Percentiles rank a stretch among this genome's conserved stretches.
Conservation (phyloP, 1,140 invertebrate genomes). For the Pararge aegeria region DNA sequence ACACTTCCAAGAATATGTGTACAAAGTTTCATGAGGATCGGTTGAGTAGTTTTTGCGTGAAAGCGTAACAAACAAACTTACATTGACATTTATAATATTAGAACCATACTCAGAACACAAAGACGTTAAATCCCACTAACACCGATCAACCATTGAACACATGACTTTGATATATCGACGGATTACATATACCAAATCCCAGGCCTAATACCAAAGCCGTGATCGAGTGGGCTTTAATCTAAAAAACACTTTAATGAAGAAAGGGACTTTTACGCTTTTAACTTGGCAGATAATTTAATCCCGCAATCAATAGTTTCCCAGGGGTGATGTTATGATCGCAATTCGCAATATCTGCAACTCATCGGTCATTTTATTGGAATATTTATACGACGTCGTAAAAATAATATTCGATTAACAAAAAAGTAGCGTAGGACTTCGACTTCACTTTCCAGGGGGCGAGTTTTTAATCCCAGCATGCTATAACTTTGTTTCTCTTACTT, state of each 20-base stretch:
- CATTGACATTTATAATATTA: too few relatives aligned
- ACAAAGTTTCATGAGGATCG: too few relatives aligned
- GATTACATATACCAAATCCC: not conserved
- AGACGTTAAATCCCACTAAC: too few relatives aligned
- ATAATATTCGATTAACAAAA: too few relatives aligned
- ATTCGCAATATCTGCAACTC: not conserved
- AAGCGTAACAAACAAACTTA: too few relatives aligned
- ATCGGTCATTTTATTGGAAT: not conserved
- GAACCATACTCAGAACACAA: too few relatives aligned
- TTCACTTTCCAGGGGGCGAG: too few relatives aligned
- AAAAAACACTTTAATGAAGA: not conserved
- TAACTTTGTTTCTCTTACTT: too few relatives aligned
- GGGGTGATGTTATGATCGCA: not conserved
- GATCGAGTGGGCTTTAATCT: not conserved
- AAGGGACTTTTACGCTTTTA: not conserved
- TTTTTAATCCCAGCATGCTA: too few relatives aligned
- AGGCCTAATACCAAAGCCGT: not conserved
- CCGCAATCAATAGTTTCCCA: not conserved
- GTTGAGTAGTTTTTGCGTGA: too few relatives aligned
- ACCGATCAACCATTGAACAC: not conserved
- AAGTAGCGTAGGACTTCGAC: too few relatives aligned
- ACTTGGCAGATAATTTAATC: constrained; percentile 6
- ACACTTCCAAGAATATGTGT: too few relatives aligned
- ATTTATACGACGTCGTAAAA: not conserved
- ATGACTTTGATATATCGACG: not conserved